Conservation (phyloP, 1,140 invertebrate genomes). For the Saccostrea cuccullata region DNA sequence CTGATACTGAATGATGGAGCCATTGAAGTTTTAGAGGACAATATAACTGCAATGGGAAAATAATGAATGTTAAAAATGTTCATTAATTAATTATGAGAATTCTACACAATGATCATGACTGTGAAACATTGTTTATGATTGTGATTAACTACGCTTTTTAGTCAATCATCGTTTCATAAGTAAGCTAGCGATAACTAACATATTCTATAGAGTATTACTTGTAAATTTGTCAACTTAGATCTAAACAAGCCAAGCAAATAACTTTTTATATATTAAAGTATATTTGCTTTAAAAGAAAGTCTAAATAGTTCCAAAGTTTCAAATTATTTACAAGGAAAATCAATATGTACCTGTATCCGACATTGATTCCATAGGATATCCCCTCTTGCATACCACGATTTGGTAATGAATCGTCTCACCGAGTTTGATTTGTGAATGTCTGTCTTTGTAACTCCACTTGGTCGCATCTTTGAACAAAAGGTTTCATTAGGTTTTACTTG, state of each 20-base stretch:
- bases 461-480: background rate
- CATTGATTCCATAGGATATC: background rate
- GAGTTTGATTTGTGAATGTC: background rate
- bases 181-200: background rate
- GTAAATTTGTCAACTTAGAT: background rate
- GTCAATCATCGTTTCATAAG: background rate
- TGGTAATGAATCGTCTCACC: background rate
- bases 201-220: background rate
- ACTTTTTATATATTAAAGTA: background rate
- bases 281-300: background rate
- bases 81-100: too few relatives aligned
- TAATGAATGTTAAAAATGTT: background rate
- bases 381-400: background rate
- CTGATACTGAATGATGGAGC: background rate
- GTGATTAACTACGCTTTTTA: background rate
- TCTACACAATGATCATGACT: background rate
- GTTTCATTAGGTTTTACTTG: too few relatives aligned
- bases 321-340: too few relatives aligned
- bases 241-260: background rate
- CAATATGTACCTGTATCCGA: background rate
- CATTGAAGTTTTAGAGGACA: background rate
- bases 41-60: background rate
- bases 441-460: background rate
- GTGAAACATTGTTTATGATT: background rate
- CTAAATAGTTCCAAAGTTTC: background rate